Evolutionary conservation across 1,140 invertebrate species (phyloP), one percentile per base, ranked within the genome.

Genomic region (Brachionus koreanus): DNA sequence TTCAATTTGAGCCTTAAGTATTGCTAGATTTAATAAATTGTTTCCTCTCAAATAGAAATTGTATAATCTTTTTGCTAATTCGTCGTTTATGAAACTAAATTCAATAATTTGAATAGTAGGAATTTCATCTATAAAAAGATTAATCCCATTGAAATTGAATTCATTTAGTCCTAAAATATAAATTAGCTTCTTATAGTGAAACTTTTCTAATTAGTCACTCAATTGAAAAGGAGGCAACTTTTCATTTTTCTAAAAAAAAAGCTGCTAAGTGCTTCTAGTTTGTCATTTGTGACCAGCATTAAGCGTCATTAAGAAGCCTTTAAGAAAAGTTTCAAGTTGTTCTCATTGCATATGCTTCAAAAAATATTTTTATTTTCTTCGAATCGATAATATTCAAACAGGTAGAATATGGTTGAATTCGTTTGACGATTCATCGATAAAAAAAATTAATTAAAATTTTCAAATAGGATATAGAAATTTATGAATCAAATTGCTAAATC

Each of bases 61-160:
- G 33, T 69, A 37, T 69, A 69, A 69, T 69, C 65, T 39, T 37
- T 39, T 69, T 0, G 65, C 35, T 69, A 69, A 69, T 69, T 39
- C 65, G 65, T 39, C 65, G 65, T 69, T 69, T 69, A 69, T 39
- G 65, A 69, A 69, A 69, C 37, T 33, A 65, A 65, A n/a, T 69
- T 69, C 65, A 16, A 25, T 57, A 57, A 57, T 69, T 69, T 69
- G 2, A 69, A 39, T 39, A 39, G 16, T 19, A 69, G 37, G 37
- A 69, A 69, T 69, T 69, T 69, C 65, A 69, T 69, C 65, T 65
- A 13, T 16, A 69, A 42, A 69, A 69, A 69, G 35, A 39, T 69
- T 69, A 69, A 69, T 69, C 65, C 65, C 37, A 39, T 39, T 16
- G 65, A 35, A 69, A 69, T 69, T 39, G 65, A 39, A 37, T 12